These are phyloP conservation scores for Pachycephus smyrnensis DNA, from an alignment of 2,888 invertebrate species.

Conservation along the genomic window DNA sequence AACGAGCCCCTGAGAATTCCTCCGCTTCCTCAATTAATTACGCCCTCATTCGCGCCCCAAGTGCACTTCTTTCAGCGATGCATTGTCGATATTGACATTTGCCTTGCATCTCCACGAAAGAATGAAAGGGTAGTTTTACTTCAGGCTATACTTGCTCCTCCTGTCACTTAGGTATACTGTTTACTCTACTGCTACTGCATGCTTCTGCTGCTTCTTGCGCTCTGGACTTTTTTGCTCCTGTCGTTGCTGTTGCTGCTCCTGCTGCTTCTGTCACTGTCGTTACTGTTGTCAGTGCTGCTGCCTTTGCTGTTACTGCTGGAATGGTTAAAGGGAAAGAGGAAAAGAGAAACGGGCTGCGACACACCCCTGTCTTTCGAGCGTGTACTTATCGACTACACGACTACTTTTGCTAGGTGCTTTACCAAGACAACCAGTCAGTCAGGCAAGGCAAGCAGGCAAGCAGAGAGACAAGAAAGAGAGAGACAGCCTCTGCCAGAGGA, in stretches of 20 bases:
- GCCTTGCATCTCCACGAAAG: constrained; percentile 46
- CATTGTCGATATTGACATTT: constrained; percentile 63
- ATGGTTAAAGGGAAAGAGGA: background rate
- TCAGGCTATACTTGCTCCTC: background rate
- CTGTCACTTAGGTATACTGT: constrained; percentile 1
- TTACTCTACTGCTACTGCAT: constrained; percentile 1
- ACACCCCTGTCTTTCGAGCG: constrained; percentile 64
- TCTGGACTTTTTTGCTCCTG: constrained; percentile 22
- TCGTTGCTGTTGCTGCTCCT: constrained; percentile 15
- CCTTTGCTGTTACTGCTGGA: too few relatives aligned
- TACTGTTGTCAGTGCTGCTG: too few relatives aligned
- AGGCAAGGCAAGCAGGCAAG: background rate
- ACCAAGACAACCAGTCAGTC: constrained; percentile 3
- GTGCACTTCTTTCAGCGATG: constrained; percentile 46
- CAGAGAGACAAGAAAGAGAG: background rate
- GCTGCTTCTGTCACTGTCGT: too few relatives aligned
- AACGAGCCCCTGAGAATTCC: constrained; percentile 40
- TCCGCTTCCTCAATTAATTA: constrained; percentile 59
- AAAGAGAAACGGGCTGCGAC: constrained; percentile 13
- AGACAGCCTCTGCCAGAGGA: constrained; percentile 46
- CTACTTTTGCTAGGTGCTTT: constrained; percentile 43
- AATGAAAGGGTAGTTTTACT: background rate
- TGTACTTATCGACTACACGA: constrained; percentile 58
- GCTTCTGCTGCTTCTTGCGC: constrained; percentile 14
- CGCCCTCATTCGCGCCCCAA: constrained; percentile 64